Evolutionary conservation across 2,113 vertebrate genomes (phyloP), one percentile per base, ranked within the genome.

Genomic region (Potamarius usumacintae): DNA sequence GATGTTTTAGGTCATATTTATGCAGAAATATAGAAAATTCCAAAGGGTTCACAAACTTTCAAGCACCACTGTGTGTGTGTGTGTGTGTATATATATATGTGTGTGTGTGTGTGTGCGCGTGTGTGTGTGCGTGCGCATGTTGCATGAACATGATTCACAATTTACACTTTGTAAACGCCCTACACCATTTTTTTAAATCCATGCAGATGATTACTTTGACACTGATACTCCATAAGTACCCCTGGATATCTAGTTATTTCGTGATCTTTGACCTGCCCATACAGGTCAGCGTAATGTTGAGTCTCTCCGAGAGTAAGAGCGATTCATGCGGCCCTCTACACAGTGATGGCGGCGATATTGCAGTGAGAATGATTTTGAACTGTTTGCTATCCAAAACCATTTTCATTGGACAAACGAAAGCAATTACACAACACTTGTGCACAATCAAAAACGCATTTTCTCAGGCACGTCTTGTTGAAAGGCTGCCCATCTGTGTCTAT

Each of bases 371-470:
- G 2, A 60, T 60, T 58, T 60, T 48, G 27, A 76, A 85, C 20
- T 12, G 55, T 48, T 55, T 76, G 69, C 55, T 60, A 17, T 58
- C 74, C 83, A 74, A 85, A 84, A 58, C 67, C 55, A 58, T 72
- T 74, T 74, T 58, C 9, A 34, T 42, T 55, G n/a, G 83, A 72
- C 34, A 57, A 62, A 85, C 42, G 30, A 22, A 20, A 17, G 69
- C 83, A 58, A 85, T 74, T 74, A 85, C 52, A 1, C 27, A 42
- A 34, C 22, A 27, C 80, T 82, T 5, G n/a, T n/a, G 82, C 82
- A 53, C 83, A 76, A 76, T 85, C 69, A 74, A 76, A 84, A 58
- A 10, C 17, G 18, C 55, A 48, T 60, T 58, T 85, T 76, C 71
- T 83, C 27, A 74, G 34, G 48, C 69, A 57, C 22, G 7, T 85